Evolutionary conservation across 35 echinoderm and acorn worm genomes (phyloP).

Genomic region (Strongylocentrotus purpuratus): DNA sequence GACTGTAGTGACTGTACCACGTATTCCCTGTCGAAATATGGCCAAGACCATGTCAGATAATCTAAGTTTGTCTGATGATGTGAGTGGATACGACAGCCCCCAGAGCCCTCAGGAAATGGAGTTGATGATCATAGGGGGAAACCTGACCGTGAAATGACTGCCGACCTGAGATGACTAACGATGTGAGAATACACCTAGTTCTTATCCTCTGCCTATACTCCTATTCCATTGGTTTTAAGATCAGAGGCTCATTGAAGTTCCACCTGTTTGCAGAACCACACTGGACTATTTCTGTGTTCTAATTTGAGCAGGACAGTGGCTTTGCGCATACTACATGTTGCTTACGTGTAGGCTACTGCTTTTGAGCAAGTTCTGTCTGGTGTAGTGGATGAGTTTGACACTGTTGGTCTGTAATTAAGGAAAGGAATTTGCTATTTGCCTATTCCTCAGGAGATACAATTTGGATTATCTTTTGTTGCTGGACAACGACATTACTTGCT

Average conservation of each 20-base stretch:
- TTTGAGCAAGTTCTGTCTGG: neutral
- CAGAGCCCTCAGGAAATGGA: neutral
- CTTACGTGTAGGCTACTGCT: neutral
- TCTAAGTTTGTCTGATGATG: neutral
- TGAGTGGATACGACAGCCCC: neutral
- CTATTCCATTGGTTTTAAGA: neutral
- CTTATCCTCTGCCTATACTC: neutral
- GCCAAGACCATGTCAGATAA: neutral
- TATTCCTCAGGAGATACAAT: neutral
- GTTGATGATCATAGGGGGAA: constrained; percentile 13
- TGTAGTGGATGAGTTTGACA: neutral
- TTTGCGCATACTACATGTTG: neutral
- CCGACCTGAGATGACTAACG: neutral
- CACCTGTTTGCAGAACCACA: neutral
- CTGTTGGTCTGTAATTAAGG: neutral
- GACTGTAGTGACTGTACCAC: no score
- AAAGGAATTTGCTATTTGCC: neutral
- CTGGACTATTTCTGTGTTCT: neutral
- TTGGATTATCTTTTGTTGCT: neutral
- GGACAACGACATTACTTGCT: neutral
- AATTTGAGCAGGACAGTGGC: neutral
- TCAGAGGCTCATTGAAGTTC: neutral
- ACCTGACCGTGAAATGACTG: neutral
- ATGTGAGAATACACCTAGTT: constrained; percentile 5
- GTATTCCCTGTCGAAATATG: no score